A percentile compares a stretch with the other conserved stretches of the same genome.
These are phyloP conservation scores for Pangasius djambal DNA, from an alignment of 2,797 vertebrate genomes.

Conservation along the genomic window DNA sequence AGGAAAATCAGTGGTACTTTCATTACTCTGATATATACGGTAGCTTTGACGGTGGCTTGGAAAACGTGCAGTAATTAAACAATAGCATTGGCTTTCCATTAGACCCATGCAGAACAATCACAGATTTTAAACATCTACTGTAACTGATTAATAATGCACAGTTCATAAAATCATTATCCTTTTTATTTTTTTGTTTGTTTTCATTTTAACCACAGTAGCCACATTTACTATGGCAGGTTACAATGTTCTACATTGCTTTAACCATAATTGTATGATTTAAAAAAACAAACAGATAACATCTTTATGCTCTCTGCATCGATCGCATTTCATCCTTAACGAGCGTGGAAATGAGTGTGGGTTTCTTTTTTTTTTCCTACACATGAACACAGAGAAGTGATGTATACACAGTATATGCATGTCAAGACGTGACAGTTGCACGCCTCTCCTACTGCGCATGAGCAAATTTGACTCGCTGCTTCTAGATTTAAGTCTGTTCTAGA, in stretches of 20 bases:
- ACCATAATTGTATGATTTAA: neutral
- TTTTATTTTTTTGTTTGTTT: neutral
- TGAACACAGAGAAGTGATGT: too few species aligned
- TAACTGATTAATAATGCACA: neutral
- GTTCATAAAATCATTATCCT: neutral
- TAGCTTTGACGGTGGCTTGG: neutral
- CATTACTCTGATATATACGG: neutral
- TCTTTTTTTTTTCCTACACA: neutral
- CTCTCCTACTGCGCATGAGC: too few species aligned
- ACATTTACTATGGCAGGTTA: too few species aligned
- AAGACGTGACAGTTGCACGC: neutral
- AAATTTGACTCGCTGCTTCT: neutral
- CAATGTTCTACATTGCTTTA: neutral
- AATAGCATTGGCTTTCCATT: too few species aligned
- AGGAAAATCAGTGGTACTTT: neutral
- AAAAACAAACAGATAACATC: neutral
- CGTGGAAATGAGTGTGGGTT: neutral
- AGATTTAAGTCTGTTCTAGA: neutral
- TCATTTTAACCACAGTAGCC: neutral
- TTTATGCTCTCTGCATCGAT: neutral
- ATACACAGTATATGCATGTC: neutral
- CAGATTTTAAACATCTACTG: too few species aligned
- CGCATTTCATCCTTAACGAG: neutral
- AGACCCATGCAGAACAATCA: too few species aligned
- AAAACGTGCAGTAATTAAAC: too few species aligned